phyloP scores from a whole-genome alignment of 2,113 vertebrate genomes.

The Abramis brama region DNA sequence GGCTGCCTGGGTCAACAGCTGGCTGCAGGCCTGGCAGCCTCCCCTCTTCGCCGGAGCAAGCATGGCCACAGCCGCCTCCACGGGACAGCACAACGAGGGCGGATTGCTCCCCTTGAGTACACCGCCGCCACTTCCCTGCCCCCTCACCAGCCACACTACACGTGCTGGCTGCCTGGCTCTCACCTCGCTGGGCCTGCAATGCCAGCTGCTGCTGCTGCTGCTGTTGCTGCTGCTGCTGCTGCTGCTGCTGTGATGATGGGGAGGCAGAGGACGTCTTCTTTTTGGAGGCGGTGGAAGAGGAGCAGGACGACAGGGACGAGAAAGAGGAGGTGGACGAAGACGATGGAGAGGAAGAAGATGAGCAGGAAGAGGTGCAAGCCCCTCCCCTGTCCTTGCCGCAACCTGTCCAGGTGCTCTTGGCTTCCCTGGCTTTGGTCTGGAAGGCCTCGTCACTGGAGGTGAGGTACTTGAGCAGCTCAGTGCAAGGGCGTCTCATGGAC shows the following conservation, averaged over 20 bases:
- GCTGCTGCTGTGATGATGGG: constrained; percentile 74
- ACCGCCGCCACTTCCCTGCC: constrained; percentile 67
- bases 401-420: constrained; percentile 82
- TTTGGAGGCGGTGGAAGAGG: constrained; percentile 77
- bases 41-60: constrained; percentile 78
- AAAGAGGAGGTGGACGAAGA: constrained; percentile 76
- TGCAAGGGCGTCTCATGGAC: constrained; percentile 95
- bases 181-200: constrained; percentile 94
- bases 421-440: constrained; percentile 91
- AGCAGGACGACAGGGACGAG: constrained; percentile 77
- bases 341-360: constrained; percentile 77
- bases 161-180: constrained; percentile 72
- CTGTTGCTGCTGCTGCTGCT: constrained; percentile 45
- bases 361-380: constrained; percentile 73
- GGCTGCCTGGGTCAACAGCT: constrained; percentile 70
- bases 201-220: constrained; percentile 85
- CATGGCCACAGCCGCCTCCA: constrained; percentile 73
- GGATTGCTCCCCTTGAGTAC: constrained; percentile 69
- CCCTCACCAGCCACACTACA: constrained; percentile 68
- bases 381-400: constrained; percentile 85
- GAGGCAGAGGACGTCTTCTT: constrained; percentile 78
- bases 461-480: constrained; percentile 98
- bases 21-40: constrained; percentile 73
- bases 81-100: constrained; percentile 71
- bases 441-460: constrained; percentile 94